phyloP scores from a whole-genome alignment of 1,140 invertebrate species.

The Heliconius eleuchia region DNA sequence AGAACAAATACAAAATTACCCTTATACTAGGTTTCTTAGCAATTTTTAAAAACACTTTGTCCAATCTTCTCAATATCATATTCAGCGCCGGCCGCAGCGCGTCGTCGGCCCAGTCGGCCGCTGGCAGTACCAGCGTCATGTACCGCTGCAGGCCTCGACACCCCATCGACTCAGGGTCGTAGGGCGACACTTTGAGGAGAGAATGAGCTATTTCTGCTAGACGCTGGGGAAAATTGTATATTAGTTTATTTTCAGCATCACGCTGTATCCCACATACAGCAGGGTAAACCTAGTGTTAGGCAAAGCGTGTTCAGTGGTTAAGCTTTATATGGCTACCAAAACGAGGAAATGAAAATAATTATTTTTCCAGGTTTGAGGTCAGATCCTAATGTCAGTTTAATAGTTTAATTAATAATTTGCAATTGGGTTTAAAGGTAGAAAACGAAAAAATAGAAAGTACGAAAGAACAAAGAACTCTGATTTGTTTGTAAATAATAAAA shows the following conservation, averaged over 20 bases:
- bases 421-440: no score
- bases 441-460: no score
- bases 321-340: no score
- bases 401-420: no score
- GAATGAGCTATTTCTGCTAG: slow-evolving; percentile 98
- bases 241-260: neutral
- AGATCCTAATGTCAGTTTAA: no score
- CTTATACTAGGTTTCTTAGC: slow-evolving; percentile 96
- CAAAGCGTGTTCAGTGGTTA: no score
- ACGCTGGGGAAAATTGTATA: slow-evolving; percentile 82
- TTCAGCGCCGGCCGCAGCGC: slow-evolving; percentile 95
- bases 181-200: slow-evolving; percentile 97
- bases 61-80: slow-evolving; percentile 94
- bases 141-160: slow-evolving; percentile 95
- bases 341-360: no score
- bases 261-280: no score
- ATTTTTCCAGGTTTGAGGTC: no score
- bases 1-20: slow-evolving; percentile 69
- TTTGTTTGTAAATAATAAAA: no score
- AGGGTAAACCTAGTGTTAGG: no score
- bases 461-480: no score
- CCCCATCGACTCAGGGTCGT: slow-evolving; percentile 97
- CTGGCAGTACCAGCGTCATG: slow-evolving; percentile 96
- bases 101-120: slow-evolving; percentile 98
- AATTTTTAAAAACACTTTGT: slow-evolving; percentile 98